Percentiles rank a stretch among this genome's conserved stretches.
Evolutionary conservation across 1,140 invertebrate genomes (phyloP).

Genomic region (Thaumetopoea pityocampa): DNA sequence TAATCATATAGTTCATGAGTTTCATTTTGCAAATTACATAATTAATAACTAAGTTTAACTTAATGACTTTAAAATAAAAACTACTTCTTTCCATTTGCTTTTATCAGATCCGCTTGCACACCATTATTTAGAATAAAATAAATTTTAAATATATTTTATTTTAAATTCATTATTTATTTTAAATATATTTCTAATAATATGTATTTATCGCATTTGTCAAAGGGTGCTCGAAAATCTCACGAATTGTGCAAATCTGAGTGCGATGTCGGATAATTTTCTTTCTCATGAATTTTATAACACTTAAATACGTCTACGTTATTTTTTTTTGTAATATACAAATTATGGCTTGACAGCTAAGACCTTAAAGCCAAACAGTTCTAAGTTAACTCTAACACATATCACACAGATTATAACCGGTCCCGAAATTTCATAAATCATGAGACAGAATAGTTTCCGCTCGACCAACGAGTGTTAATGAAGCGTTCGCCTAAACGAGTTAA

Average conservation of each 20-base stretch:
- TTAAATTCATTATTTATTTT: slow-evolving; percentile 1
- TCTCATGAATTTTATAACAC: slow-evolving; percentile 39
- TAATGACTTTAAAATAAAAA: slow-evolving; percentile 16
- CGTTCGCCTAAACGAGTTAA: slow-evolving; percentile 55
- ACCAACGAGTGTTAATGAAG: slow-evolving; percentile 60
- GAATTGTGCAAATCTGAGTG: slow-evolving; percentile 58
- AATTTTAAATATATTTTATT: background rate
- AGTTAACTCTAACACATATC: slow-evolving; percentile 37
- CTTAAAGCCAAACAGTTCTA: slow-evolving; percentile 19
- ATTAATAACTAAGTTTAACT: too few species aligned
- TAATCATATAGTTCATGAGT: slow-evolving; percentile 9
- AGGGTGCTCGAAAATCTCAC: slow-evolving; percentile 44
- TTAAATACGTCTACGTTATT: too few species aligned
- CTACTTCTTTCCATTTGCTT: slow-evolving; percentile 11
- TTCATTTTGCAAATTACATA: slow-evolving; percentile 10
- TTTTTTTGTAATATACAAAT: too few species aligned
- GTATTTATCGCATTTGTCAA: slow-evolving; percentile 25
- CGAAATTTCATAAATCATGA: slow-evolving; percentile 63
- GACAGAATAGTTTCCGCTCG: slow-evolving; percentile 60
- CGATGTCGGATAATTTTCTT: slow-evolving; percentile 49
- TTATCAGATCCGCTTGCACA: slow-evolving; percentile 5
- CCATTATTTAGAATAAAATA: background rate
- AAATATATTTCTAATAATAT: slow-evolving; percentile 19
- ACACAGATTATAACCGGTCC: slow-evolving; percentile 58
- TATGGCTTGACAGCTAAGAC: too few species aligned